Base-by-base conservation (phyloP, 2,797 vertebrate genomes). In the Mormyrus proboscirostris region DNA sequence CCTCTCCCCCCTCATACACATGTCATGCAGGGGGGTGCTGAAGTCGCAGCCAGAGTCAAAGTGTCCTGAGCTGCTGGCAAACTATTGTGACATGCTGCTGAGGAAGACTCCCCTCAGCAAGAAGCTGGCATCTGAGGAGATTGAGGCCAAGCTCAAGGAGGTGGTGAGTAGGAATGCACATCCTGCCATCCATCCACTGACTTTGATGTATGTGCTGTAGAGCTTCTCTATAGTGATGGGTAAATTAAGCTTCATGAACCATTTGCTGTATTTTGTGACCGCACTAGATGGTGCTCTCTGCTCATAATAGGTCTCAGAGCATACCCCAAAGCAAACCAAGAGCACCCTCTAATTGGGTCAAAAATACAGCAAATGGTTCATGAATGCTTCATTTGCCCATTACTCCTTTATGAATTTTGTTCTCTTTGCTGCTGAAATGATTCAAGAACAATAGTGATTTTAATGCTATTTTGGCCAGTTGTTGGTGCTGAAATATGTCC, bases 11-110 rank as follows among this genome's bases (percentile, higher is more conserved):
- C n/a, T n/a, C 55, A 22, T 10, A 84, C 49, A n/a, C n/a, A 38
- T 7, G 2, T 22, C 12, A 53, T 84, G 90, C 94, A 99, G 98
- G 89, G 98, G 98, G 84, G 98, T 98, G 89, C 93, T 99, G 91
- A 99, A 99, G 97, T 99, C 98, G 65, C 98, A 99, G 91, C 99
- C 98, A 0, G 98, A 99, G 94, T 99, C 98, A 87, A 99, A 99
- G 93, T 99, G 99, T 94, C 99, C 99, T 1, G 98, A 99, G 93
- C 96, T 99, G 94, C 97, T 99, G 93, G 99, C 98, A 92, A 99
- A 99, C 96, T 99, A 99, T 95, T 99, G 99, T 93, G 99, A 99
- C 95, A 99, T 99, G 99, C 96, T 99, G 90, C 92, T 99, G 93
- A 97, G 99, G 94, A 99, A 99, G 95, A 99, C 99, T 0, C 98